A percentile compares a stretch with the other conserved stretches of the same genome.
These are phyloP conservation scores for Egretta garzetta DNA, from an alignment of 2,113 vertebrate species.

Conservation along the genomic window DNA sequence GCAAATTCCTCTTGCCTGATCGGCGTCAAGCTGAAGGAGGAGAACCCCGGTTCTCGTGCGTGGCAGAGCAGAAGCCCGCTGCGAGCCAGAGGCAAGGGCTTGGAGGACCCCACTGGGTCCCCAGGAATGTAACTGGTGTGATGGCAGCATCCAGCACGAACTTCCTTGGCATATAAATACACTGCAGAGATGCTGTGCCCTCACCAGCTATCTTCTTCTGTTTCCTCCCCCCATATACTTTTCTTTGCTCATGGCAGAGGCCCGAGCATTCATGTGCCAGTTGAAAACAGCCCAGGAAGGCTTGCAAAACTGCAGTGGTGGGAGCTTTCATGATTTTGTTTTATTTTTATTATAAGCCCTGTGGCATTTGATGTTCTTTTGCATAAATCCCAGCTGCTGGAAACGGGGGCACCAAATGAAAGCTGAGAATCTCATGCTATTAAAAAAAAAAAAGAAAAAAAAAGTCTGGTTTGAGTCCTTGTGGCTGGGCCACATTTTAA, in stretches of 20 bases:
- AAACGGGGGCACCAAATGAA: conserved; percentile 24
- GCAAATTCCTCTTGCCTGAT: neutral
- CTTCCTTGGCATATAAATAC: neutral
- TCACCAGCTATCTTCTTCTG: neutral
- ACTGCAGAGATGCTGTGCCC: neutral
- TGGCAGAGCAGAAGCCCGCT: neutral
- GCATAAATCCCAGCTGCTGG: conserved; percentile 49
- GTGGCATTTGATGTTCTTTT: conserved; percentile 53
- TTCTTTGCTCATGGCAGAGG: neutral
- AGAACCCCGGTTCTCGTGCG: neutral
- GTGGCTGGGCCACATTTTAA: neutral
- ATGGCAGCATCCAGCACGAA: neutral
- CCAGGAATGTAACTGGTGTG: neutral
- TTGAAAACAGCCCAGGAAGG: neutral
- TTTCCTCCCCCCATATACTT: neutral
- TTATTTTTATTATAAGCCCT: conserved; percentile 48
- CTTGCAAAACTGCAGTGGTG: conserved; percentile 25
- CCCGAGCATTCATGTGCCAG: neutral
- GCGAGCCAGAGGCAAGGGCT: neutral
- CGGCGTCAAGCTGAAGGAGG: neutral
- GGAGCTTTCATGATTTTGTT: conserved; percentile 24
- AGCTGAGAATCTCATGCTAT: conserved; percentile 11
- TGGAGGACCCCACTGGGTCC: neutral
- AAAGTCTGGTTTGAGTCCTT: neutral
- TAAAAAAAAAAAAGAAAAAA: neutral